Evolutionary conservation across 2,888 invertebrate species (phyloP).

Genomic region (Chymomyza procnemis): DNA sequence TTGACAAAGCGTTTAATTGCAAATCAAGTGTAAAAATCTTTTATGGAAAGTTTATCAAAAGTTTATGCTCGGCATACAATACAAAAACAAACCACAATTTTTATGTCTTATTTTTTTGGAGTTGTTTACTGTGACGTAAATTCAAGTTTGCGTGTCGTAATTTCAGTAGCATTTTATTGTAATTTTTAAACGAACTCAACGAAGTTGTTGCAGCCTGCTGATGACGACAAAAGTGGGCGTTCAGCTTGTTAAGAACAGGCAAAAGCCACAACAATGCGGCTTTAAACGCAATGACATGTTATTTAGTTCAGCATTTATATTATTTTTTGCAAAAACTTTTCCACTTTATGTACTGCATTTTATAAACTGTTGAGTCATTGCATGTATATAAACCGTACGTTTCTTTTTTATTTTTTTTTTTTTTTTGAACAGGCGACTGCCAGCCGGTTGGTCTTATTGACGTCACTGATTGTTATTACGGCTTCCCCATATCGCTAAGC

Average conservation of each 20-base stretch:
- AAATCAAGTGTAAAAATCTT: background rate
- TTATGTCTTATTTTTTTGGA: background rate
- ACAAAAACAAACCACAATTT: slow-evolving; percentile 35
- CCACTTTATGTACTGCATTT: background rate
- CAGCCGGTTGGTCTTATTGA: slow-evolving; percentile 88
- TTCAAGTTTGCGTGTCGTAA: slow-evolving; percentile 3
- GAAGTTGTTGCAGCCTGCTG: background rate
- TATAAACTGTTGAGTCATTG: slow-evolving; percentile 12
- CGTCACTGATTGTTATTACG: slow-evolving; percentile 92
- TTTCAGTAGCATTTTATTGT: background rate
- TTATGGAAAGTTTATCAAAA: slow-evolving; percentile 27
- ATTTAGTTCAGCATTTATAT: slow-evolving; percentile 2
- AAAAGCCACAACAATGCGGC: background rate
- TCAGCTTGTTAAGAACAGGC: background rate
- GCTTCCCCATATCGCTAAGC: slow-evolving; percentile 92
- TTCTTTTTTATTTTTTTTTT: background rate
- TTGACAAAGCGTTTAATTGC: background rate
- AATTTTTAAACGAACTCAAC: background rate
- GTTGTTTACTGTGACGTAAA: slow-evolving; percentile 38
- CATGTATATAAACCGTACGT: background rate
- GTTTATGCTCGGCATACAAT: background rate
- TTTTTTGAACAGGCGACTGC: slow-evolving; percentile 83
- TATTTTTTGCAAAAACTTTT: background rate
- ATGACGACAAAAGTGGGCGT: background rate
- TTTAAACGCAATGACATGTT: slow-evolving; percentile 15